A percentile compares a stretch with the other conserved stretches of the same genome.
phyloP scores from a whole-genome alignment of 1,140 invertebrate genomes.

The Branchinecta lynchi region DNA sequence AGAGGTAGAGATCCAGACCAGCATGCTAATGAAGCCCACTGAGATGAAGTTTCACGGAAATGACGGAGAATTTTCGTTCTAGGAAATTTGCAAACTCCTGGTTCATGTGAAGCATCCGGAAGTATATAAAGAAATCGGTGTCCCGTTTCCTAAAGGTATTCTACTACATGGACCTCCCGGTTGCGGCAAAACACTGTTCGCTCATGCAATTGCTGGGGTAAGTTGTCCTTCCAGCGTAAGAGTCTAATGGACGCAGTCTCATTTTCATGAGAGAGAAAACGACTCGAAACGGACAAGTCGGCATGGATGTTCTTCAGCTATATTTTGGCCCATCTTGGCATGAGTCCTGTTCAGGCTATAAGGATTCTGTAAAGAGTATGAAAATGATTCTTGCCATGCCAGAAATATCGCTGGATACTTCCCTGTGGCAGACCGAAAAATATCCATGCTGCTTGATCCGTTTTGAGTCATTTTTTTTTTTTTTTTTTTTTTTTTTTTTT shows the following conservation, averaged over 20 bases:
- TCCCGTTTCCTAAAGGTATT: conserved; percentile 65
- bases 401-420: too few species aligned
- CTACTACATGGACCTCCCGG: conserved; percentile 81
- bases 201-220: conserved; percentile 81
- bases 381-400: too few species aligned
- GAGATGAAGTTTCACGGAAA: too few species aligned
- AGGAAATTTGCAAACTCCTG: conserved; percentile 61
- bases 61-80: conserved; percentile 21
- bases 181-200: conserved; percentile 80
- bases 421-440: too few species aligned
- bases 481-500: conserved; percentile 10
- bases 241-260: conserved; percentile 29
- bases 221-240: conserved; percentile 26
- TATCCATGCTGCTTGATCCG: too few species aligned
- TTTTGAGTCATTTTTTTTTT: not conserved
- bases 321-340: too few species aligned
- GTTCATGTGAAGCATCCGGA: conserved; percentile 70
- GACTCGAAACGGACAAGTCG: too few species aligned
- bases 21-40: too few species aligned
- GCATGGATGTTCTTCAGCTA: too few species aligned
- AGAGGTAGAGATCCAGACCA: too few species aligned
- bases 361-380: too few species aligned
- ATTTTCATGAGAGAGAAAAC: conserved; percentile 5
- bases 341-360: too few species aligned
- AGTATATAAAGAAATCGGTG: conserved; percentile 57